Conservation (phyloP, 53 echinoderm and acorn worm genomes). For the Paracentrotus lividus region DNA sequence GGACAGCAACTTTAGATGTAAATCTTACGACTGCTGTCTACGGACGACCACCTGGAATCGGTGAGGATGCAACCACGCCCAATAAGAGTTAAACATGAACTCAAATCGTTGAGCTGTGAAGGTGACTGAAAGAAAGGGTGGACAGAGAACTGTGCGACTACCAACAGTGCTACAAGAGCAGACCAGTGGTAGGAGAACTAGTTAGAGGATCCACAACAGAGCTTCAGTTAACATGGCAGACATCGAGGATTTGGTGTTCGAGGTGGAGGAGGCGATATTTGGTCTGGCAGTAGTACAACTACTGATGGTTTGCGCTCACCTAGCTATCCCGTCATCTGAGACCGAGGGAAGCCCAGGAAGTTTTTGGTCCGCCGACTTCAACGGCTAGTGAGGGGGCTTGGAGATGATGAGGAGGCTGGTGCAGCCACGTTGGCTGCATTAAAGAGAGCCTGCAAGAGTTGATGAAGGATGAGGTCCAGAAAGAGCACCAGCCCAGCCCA, state of each 20-base stretch:
- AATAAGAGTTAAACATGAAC: neutral
- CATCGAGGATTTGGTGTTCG: neutral
- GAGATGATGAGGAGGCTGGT: neutral
- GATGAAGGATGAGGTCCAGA: neutral
- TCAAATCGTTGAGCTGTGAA: neutral
- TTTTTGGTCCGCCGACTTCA: neutral
- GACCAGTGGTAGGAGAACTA: neutral
- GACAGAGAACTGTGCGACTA: neutral
- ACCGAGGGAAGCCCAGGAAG: neutral
- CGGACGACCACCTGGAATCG: neutral
- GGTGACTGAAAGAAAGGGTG: neutral
- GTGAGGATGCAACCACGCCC: neutral
- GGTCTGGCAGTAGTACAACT: neutral
- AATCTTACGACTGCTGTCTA: neutral
- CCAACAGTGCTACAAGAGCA: neutral
- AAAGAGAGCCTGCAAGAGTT: neutral
- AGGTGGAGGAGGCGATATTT: neutral
- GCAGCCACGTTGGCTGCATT: neutral
- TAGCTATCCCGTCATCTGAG: neutral
- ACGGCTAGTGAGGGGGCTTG: neutral
- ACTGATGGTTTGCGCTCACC: neutral
- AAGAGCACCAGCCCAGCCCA: neutral
- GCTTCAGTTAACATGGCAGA: neutral
- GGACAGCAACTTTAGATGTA: neutral
- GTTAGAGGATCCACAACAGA: neutral